Evolutionary conservation across 2,797 vertebrate species (phyloP).

Genomic region (Crypturellus tataupa): DNA sequence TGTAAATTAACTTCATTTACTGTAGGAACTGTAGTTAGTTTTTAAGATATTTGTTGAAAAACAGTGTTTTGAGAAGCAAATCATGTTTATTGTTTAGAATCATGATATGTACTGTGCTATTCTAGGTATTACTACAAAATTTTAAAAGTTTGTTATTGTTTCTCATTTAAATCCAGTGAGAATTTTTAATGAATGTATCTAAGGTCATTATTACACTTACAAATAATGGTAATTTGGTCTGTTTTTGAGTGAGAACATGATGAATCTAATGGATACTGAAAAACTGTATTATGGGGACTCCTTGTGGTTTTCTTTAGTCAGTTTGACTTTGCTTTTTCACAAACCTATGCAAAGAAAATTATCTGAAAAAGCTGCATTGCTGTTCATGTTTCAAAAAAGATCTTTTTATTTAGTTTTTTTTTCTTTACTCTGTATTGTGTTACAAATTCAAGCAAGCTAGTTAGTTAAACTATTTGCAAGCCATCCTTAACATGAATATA

Average conservation of each 20-base stretch:
- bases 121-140: background rate
- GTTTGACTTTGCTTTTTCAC: background rate
- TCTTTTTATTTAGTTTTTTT: background rate
- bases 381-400: background rate
- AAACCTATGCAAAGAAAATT: background rate
- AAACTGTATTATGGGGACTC: constrained; percentile 63
- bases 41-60: background rate
- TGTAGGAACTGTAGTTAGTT: background rate
- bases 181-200: constrained; percentile 4
- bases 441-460: background rate
- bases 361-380: background rate
- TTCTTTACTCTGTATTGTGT: background rate
- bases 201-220: constrained; percentile 39
- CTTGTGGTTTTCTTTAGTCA: constrained; percentile 68
- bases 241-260: constrained; percentile 21
- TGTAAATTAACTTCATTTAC: background rate
- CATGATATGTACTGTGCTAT: background rate
- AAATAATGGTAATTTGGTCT: constrained; percentile 17
- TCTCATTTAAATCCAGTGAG: constrained; percentile 25
- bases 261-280: constrained; percentile 15
- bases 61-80: background rate
- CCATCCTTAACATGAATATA: background rate
- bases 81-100: background rate
- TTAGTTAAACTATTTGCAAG: background rate
- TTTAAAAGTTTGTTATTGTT: background rate